Conservation (phyloP, 2,888 invertebrate species). For the Lamproptera curius region DNA sequence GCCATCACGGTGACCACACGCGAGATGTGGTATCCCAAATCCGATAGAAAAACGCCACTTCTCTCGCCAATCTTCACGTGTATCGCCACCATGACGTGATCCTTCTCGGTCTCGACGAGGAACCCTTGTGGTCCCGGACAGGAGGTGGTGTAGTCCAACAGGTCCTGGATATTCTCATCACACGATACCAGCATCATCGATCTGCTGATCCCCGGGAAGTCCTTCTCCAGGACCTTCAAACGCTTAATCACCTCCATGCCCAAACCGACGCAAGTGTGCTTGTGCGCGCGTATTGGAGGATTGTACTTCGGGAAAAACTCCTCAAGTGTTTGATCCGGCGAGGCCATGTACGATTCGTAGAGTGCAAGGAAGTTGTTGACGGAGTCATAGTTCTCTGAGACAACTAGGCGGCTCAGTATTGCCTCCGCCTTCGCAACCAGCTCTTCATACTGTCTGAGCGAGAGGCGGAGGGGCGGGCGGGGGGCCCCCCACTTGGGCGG, state of each 20-base stretch:
- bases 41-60: slow-evolving; percentile 87
- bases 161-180: slow-evolving; percentile 87
- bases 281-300: slow-evolving; percentile 89
- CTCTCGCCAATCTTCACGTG: slow-evolving; percentile 86
- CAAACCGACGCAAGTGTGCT: slow-evolving; percentile 94
- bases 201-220: slow-evolving; percentile 83
- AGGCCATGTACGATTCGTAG: slow-evolving; percentile 82
- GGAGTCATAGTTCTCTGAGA: slow-evolving; percentile 93
- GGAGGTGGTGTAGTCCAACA: slow-evolving; percentile 80
- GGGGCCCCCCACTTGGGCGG: slow-evolving; percentile 68
- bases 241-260: slow-evolving; percentile 89
- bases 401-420: slow-evolving; percentile 89
- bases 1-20: slow-evolving; percentile 92
- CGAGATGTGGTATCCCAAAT: slow-evolving; percentile 94
- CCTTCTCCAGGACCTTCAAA: slow-evolving; percentile 78
- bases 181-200: slow-evolving; percentile 89
- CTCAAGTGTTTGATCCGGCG: slow-evolving; percentile 81
- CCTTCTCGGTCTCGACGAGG: slow-evolving; percentile 87
- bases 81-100: slow-evolving; percentile 91
- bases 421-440: slow-evolving; percentile 90
- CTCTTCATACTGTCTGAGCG: slow-evolving; percentile 88
- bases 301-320: slow-evolving; percentile 90
- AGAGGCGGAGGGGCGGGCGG: slow-evolving; percentile 82
- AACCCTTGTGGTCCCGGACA: slow-evolving; percentile 79
- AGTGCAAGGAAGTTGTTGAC: slow-evolving; percentile 89